These are phyloP conservation scores for Mystacornis crossleyi DNA, from an alignment of 2,113 vertebrate species.

Conservation along the genomic window DNA sequence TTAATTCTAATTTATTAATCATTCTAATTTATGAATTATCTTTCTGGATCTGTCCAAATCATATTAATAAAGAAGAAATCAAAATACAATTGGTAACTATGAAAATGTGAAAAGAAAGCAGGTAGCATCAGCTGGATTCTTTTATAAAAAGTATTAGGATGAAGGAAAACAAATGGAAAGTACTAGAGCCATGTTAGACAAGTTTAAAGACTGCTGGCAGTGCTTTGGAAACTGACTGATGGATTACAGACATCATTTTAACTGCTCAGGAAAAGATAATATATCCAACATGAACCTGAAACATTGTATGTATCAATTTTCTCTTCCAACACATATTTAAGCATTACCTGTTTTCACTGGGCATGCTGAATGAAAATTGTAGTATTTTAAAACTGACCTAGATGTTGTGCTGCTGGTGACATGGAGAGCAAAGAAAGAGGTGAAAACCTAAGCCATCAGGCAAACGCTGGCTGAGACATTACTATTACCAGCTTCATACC, in stretches of 20 bases:
- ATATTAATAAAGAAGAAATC: background rate
- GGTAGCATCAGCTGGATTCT: rapidly evolving
- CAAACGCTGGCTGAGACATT: background rate
- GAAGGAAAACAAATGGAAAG: background rate
- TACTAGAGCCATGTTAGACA: background rate
- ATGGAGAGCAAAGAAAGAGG: background rate
- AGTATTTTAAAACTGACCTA: background rate
- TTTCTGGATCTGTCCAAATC: background rate
- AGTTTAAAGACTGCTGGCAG: background rate
- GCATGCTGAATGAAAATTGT: background rate
- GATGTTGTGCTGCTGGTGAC: background rate
- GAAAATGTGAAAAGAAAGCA: background rate
- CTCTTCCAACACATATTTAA: background rate
- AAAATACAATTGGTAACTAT: background rate
- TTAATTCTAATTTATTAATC: too few species aligned
- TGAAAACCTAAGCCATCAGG: background rate
- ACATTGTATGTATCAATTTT: background rate
- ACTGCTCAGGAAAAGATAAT: background rate
- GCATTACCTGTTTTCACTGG: background rate
- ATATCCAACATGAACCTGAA: background rate
- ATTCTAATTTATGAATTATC: too few species aligned
- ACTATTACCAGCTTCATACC: background rate
- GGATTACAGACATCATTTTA: background rate
- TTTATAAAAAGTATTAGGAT: background rate
- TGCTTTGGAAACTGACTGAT: background rate